Base-by-base conservation (phyloP, 1,140 invertebrate genomes). In the Leptonema lineaticorne region DNA sequence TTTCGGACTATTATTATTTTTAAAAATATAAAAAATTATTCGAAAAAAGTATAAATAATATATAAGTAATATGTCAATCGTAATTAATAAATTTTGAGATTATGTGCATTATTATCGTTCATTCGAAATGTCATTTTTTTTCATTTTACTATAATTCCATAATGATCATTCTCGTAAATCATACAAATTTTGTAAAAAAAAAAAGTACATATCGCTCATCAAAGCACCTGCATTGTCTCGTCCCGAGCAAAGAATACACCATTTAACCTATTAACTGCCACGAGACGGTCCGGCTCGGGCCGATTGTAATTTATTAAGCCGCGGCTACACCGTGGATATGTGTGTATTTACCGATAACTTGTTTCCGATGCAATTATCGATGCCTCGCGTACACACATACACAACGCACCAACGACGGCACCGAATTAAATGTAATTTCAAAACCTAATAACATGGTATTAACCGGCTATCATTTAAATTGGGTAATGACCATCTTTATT, bases 391-490 rank as follows among this genome's bases (percentile, higher is more conserved):
- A 68, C 57, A 57, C 29, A 65, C 41, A 26, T 29, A 26, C 29
- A 37, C 50, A 27, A 30, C 41, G 30, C n/a, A 63, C 30, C 30
- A 11, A 59, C 62, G 18, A 60, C 67, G 53, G 59, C 26, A 37
- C 70, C 57, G 66, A 73, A 73, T 69, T 73, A 73, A 73, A 69
- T 62, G 68, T 69, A 73, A 73, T 73, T 69, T 69, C 64, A 71
- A 59, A 67, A 50, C 69, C 67, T 73, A 73, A 73, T 73, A 71
- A 69, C 69, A 71, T 73, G 67, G 45, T 63, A 71, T 73, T 73
- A 73, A 71, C 65, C 63, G 67, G 58, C 72, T 63, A 69, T 71
- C 69, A 71, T 71, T 73, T 73, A 73, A 73, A 73, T 73, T 73
- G 72, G 69, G 66, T 73, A 73, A 69, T 71, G 69, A 69, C 63